Conservation (phyloP, 2,113 vertebrate genomes). For the Chaetorhynchus papuensis region DNA sequence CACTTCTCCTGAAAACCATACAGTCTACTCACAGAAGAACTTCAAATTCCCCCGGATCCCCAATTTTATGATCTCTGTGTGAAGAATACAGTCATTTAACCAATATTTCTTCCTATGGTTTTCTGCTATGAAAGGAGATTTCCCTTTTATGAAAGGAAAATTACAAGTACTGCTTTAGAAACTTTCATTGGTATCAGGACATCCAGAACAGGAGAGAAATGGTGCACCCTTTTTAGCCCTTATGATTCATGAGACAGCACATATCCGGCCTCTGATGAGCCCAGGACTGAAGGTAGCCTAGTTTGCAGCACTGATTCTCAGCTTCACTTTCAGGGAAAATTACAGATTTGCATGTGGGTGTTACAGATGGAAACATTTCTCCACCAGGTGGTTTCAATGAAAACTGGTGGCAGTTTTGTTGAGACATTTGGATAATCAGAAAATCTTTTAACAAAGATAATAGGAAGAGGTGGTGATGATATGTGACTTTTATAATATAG, state of each 20-base stretch:
- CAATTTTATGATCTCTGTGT: background rate
- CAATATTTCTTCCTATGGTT: background rate
- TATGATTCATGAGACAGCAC: background rate
- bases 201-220: background rate
- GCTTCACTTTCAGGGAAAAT: background rate
- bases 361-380: constrained; percentile 16
- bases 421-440: background rate
- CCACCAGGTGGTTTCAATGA: constrained; percentile 10
- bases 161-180: background rate
- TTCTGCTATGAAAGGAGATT: background rate
- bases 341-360: background rate
- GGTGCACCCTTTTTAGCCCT: background rate
- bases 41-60: background rate
- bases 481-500: background rate
- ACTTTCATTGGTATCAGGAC: background rate
- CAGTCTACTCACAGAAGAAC: background rate
- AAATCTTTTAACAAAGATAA: background rate
- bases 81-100: background rate
- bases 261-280: background rate
- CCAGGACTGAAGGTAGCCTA: background rate
- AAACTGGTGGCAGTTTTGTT: background rate
- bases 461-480: background rate
- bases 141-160: too few relatives aligned
- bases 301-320: background rate
- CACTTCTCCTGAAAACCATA: background rate